Conservation (phyloP, 1,140 invertebrate species). For the Sitophilus oryzae region DNA sequence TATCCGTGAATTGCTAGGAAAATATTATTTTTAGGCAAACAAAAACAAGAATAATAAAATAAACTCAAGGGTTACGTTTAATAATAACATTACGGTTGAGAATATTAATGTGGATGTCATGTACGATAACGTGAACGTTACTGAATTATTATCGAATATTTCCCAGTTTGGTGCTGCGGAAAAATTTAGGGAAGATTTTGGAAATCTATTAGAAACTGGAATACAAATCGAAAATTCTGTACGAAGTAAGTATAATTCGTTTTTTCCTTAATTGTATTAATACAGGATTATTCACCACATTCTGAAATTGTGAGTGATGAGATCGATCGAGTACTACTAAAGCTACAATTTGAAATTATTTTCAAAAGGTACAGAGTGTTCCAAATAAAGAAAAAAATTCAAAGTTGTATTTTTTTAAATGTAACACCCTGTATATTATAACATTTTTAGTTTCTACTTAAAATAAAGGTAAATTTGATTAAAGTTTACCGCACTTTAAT, state of each 20-base stretch:
- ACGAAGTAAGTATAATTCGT: constrained; percentile 31
- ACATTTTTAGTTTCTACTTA: too few relatives aligned
- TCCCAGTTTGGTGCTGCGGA: constrained; percentile 26
- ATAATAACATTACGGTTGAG: constrained; percentile 27
- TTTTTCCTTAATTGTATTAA: too few relatives aligned
- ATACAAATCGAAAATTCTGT: constrained; percentile 27
- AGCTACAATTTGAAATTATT: too few relatives aligned
- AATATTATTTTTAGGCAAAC: constrained; percentile 23
- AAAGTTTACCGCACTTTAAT: too few relatives aligned
- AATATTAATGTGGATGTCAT: constrained; percentile 33
- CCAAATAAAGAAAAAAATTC: too few relatives aligned
- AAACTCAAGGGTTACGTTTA: constrained; percentile 29
- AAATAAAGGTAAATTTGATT: too few relatives aligned
- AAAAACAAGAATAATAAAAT: constrained; percentile 30
- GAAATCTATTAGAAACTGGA: constrained; percentile 27
- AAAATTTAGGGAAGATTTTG: constrained; percentile 31
- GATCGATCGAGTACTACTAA: too few relatives aligned
- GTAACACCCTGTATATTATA: too few relatives aligned
- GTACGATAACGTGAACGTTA: constrained; percentile 32
- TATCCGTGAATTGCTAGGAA: neutral
- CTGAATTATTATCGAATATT: constrained; percentile 30
- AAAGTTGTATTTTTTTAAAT: too few relatives aligned
- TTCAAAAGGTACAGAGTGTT: too few relatives aligned
- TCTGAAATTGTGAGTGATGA: too few relatives aligned
- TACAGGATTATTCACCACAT: too few relatives aligned